Evolutionary conservation across 2,113 vertebrate species (phyloP).

Genomic region (Lepus americanus): DNA sequence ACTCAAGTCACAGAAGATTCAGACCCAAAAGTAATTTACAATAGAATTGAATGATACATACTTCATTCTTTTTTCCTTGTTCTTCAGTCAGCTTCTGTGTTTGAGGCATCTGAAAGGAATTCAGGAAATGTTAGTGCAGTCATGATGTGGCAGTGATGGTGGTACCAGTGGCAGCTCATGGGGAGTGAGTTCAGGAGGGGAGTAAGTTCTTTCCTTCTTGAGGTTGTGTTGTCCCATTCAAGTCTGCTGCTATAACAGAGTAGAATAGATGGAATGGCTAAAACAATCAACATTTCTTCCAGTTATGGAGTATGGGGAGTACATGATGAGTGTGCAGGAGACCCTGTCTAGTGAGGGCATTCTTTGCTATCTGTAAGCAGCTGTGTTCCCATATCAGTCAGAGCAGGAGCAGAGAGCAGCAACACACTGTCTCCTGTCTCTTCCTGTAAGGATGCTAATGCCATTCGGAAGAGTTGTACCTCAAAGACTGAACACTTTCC

Average conservation of each 20-base stretch:
- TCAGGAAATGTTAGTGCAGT: background rate
- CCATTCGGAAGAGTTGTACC: background rate
- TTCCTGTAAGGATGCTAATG: background rate
- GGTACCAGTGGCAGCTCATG: background rate
- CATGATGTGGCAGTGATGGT: background rate
- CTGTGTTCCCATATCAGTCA: background rate
- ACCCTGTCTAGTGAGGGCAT: background rate
- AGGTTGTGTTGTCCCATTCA: background rate
- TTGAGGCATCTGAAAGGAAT: background rate
- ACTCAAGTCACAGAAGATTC: slow-evolving; percentile 9
- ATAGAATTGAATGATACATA: background rate
- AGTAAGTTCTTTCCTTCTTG: background rate
- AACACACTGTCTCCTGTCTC: background rate
- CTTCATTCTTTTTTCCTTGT: background rate
- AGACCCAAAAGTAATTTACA: slow-evolving; percentile 52
- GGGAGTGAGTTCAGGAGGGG: background rate
- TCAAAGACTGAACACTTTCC: background rate
- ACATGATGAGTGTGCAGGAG: background rate
- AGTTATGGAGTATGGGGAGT: background rate
- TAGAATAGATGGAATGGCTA: background rate
- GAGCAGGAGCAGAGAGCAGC: background rate
- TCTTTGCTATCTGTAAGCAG: background rate
- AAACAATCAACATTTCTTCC: background rate
- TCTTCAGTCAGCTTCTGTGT: background rate
- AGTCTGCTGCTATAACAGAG: background rate